Evolutionary conservation across 1,140 invertebrate species (phyloP), one percentile per base, ranked within the genome.

Genomic region (Heterodera carotae): DNA sequence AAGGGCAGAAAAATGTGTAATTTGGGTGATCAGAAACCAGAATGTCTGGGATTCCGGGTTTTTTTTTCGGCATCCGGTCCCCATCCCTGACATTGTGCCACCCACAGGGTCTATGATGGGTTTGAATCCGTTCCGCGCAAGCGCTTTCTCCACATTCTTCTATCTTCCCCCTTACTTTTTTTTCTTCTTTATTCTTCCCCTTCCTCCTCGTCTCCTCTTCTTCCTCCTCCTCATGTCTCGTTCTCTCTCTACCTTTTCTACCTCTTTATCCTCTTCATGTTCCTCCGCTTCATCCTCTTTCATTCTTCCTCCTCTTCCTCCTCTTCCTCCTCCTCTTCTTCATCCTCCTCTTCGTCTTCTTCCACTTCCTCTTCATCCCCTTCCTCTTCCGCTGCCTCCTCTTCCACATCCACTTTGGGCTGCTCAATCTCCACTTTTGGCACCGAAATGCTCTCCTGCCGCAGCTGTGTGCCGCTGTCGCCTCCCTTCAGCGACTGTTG

Each of bases 321-420:
- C 62, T 80, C 67, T 43, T 83, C 84, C 71, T 84, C 84, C 12
- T 83, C 84, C 39, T 86, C 86, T 48, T 88, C 80, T 29, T 81
- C 84, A 59, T 86, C 85, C 43, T 83, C 84, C 34, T 83, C 85
- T 53, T 82, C 79, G 39, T 80, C 84, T 70, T 85, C 84, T 27
- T 75, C 81, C 25, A 69, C 85, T 67, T 82, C 84, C 73, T 84
- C 86, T 48, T 80, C 81, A 39, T 76, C 72, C 70, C 72, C 81
- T 31, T 76, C 71, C 56, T 84, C 72, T 39, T 75, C 66, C 53
- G 67, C 29, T 25, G 73, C 60, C 56, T 75, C 79, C 22, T 76
- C 75, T 60, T 80, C 79, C n/a, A 27, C 62, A 68, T 85, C 82
- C n/a, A 75, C 75, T 7, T 72, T 73, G 34, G 70, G 62, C 33